Percentiles rank a stretch among this genome's conserved stretches.
phyloP scores from a whole-genome alignment of 1,140 invertebrate species.

The Euwallacea fornicatus region DNA sequence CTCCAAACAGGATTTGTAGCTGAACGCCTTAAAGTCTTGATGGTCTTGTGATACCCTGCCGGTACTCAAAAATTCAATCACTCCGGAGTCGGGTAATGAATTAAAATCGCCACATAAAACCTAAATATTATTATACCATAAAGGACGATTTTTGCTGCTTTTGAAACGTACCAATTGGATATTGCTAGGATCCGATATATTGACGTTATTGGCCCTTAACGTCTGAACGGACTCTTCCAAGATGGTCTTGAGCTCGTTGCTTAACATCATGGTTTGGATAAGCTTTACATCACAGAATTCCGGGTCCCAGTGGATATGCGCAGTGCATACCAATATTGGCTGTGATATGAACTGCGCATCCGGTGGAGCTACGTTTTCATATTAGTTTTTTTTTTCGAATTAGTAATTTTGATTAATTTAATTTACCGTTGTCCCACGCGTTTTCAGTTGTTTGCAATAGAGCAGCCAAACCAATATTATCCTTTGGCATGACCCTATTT shows the following conservation, averaged over 20 bases:
- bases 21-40: constrained; percentile 94
- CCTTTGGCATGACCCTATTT: constrained; percentile 99
- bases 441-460: constrained; percentile 91
- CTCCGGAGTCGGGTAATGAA: constrained; percentile 96
- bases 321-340: constrained; percentile 92
- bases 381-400: neutral
- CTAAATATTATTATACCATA: constrained; percentile 49
- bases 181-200: constrained; percentile 68
- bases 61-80: constrained; percentile 91
- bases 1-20: constrained; percentile 89
- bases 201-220: constrained; percentile 52
- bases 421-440: constrained; percentile 84
- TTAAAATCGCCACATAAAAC: constrained; percentile 98
- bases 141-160: neutral
- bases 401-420: neutral
- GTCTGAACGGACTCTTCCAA: constrained; percentile 76
- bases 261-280: constrained; percentile 99
- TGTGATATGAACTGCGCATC: constrained; percentile 77
- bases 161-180: constrained; percentile 76
- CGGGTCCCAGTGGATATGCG: constrained; percentile 99
- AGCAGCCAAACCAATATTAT: constrained; percentile 97
- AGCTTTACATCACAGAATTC: constrained; percentile 99
- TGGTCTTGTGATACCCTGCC: constrained; percentile 89
- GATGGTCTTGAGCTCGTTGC: constrained; percentile 86
- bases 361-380: constrained; percentile 57